Percentiles rank a stretch among this genome's conserved stretches.
phyloP scores from a whole-genome alignment of 23 tunicate genomes.

The Aplidium turbinatum region DNA sequence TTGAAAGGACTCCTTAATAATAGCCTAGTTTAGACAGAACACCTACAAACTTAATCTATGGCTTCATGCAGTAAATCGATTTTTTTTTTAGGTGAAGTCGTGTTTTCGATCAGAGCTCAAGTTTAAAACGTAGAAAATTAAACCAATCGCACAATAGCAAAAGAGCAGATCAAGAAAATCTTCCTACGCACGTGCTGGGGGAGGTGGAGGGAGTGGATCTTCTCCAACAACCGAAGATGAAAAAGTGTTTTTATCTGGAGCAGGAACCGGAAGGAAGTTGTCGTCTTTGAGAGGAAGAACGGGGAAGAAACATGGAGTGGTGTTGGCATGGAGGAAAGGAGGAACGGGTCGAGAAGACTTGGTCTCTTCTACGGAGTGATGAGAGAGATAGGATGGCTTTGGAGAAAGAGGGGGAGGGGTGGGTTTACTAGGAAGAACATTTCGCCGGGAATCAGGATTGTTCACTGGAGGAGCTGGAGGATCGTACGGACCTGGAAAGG shows the following conservation, averaged over 20 bases:
- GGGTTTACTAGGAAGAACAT: constrained; percentile 44
- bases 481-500: constrained; percentile 37
- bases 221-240: constrained; percentile 14
- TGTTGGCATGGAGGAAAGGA: constrained; percentile 8
- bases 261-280: constrained; percentile 18
- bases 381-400: constrained; percentile 17
- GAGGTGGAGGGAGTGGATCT: constrained; percentile 55
- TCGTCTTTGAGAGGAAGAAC: neutral
- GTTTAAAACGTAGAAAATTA: no score
- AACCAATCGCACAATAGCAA: no score
- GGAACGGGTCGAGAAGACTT: neutral
- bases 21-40: no score
- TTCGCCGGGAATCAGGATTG: neutral
- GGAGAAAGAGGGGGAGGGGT: constrained; percentile 61
- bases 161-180: no score
- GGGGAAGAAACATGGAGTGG: constrained; percentile 1
- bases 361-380: neutral
- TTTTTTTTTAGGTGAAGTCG: no score
- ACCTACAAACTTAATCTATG: no score
- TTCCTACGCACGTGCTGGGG: constrained; percentile 36
- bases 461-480: neutral
- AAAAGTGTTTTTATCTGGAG: neutral
- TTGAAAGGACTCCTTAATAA: no score
- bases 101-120: no score
- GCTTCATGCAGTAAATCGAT: no score